phyloP scores from a whole-genome alignment of 2,113 vertebrate species.

The Pangasianodon hypophthalmus region DNA sequence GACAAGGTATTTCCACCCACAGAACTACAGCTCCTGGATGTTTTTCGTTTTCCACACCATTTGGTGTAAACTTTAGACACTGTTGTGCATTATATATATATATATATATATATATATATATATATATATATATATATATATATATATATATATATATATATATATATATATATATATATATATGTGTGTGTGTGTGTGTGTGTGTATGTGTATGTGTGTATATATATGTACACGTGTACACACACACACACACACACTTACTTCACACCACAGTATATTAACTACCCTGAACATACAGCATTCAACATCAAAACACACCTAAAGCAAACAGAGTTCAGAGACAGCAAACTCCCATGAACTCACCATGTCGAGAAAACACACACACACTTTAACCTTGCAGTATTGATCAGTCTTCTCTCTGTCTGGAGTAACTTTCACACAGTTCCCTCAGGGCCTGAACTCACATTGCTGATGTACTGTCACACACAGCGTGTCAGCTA shows the following conservation, averaged over 20 bases:
- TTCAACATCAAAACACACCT: not conserved
- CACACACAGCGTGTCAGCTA: conserved; percentile 23
- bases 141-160: too few species aligned
- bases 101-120: too few species aligned
- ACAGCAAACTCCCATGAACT: conserved; percentile 1
- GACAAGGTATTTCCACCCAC: not conserved
- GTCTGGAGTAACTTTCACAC: conserved; percentile 42
- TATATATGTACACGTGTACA: not conserved
- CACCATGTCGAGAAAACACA: conserved; percentile 7
- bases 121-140: too few species aligned
- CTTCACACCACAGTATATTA: not conserved
- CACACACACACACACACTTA: not conserved
- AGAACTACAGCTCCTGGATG: not conserved
- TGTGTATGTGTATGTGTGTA: too few species aligned
- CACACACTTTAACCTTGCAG: conserved; percentile 35
- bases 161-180: too few species aligned
- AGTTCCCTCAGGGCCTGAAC: conserved; percentile 6
- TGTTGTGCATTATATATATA: too few species aligned
- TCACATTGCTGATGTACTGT: conserved; percentile 14
- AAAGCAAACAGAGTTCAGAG: conserved; percentile 16
- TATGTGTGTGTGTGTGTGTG: too few species aligned
- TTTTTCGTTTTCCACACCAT: conserved; percentile 1
- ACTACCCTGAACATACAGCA: not conserved
- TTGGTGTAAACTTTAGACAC: not conserved
- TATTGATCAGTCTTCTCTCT: conserved; percentile 22